Percentiles rank a stretch among this genome's conserved stretches.
These are phyloP conservation scores for Hydra vulgaris DNA, from an alignment of 30 jellyfish, hydroid and myxozoan species.

Conservation along the genomic window DNA sequence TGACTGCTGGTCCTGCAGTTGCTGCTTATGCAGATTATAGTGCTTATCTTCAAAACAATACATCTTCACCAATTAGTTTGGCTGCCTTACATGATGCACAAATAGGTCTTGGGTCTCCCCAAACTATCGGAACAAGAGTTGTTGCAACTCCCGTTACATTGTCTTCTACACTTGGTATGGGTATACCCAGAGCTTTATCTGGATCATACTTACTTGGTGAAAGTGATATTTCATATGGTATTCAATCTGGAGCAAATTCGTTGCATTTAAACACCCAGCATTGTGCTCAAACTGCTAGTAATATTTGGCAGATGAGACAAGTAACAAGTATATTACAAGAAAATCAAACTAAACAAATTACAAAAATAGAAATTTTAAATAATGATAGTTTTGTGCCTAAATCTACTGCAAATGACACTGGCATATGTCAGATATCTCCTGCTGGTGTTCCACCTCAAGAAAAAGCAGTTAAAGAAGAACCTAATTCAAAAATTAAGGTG, in stretches of 20 bases:
- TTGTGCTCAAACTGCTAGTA: constrained; percentile 5
- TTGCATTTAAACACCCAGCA: background rate
- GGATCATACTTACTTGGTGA: constrained; percentile 2
- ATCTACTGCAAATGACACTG: constrained; percentile 1
- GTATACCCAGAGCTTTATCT: constrained; percentile 5
- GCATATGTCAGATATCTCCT: constrained; percentile 2
- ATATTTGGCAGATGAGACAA: constrained; percentile 10
- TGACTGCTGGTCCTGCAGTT: constrained; percentile 10
- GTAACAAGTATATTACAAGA: constrained; percentile 7
- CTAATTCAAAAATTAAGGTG: background rate
- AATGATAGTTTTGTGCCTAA: constrained; percentile 4
- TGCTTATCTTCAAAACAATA: constrained; percentile 11
- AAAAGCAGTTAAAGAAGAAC: background rate
- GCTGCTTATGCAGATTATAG: background rate
- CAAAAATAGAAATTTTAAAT: background rate
- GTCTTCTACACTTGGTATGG: background rate
- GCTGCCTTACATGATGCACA: constrained; percentile 5
- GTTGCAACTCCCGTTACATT: background rate
- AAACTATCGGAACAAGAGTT: background rate
- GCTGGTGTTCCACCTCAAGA: background rate
- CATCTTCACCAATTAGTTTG: constrained; percentile 26
- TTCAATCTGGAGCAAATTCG: background rate
- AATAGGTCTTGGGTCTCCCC: background rate
- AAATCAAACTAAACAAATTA: background rate
- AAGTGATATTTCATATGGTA: background rate